Evolutionary conservation across 2,888 invertebrate genomes (phyloP), one percentile per base, ranked within the genome.

Genomic region (Eilema depressum): DNA sequence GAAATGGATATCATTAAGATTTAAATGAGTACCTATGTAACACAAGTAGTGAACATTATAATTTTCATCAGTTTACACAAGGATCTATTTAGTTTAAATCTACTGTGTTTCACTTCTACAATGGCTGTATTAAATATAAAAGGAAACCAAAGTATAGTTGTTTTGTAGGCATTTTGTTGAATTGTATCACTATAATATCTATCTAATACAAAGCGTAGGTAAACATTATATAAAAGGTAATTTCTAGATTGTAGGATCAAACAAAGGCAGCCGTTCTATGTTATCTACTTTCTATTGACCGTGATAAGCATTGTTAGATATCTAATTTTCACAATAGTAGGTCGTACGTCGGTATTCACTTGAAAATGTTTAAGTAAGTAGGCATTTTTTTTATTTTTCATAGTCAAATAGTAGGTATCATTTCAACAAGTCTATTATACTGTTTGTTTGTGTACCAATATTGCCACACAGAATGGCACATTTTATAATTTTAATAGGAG

Each of bases 211-310:
- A 68, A 63, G 10, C 63, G 61, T 63, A 68, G 61, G n/a, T 53
- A n/a, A 53, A 68, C 79, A 69, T 66, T 78, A 71, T 71, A 68
- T 70, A 62, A 78, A 76, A 71, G 71, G 70, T 67, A 79, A 74
- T 82, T 75, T 73, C 53, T 53, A 75, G 68, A 77, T 75, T 69
- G 56, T 71, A 59, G n/a, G n/a, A 53, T 77, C 64, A 57, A 68
- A 78, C n/a, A 60, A 56, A 11, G 56, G 33, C 56, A 61, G 61
- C 67, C 47, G 65, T 73, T 20, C 41, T 63, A 17, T 26, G 41
- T 25, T 69, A 26, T 71, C 41, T 57, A 41, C n/a, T 63, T 66
- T 71, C 57, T 62, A 67, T 78, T 64, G 41, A 70, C 56, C 30
- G 67, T 60, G 41, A 10, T 26, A 63, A 61, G 26, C 25, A 71